Evolutionary conservation across 2,888 invertebrate genomes (phyloP), one percentile per base, ranked within the genome.

Genomic region (Tetanocera ferruginea): DNA sequence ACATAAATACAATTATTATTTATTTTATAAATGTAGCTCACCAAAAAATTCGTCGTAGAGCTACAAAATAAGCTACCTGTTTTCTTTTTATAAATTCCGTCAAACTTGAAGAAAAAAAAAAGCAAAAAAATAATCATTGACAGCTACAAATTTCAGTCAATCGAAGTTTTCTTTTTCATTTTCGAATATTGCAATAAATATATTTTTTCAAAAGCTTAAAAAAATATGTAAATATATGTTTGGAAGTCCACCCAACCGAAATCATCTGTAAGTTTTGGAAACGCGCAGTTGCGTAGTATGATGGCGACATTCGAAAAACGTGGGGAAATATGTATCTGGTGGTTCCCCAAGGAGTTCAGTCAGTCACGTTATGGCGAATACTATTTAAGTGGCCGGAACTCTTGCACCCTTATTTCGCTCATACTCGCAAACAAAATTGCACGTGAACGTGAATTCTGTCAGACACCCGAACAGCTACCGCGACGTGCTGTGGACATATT

Each of bases 401-500:
- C 93, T 8, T 93, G 93, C 81, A 93, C 93, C 1, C 86, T 93
- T 74, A 93, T 93, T 82, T 92, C 92, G 55, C 86, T 93, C 28
- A 88, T 93, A 71, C 88, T 92, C 78, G 93, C 93, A 37, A 87
- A 90, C 71, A 90, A 90, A 82, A 90, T 91, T 64, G 81, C 86
- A 70, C 85, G 85, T 70, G 81, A 85, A 76, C 25, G 34, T 14
- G 69, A 72, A n/a, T 31, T 43, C 5, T 62, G 55, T 5, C 49
- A 31, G 8, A 83, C 81, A 3, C 31, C 52, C 11, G 80, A 78
- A 17, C 82, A 84, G 60, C 74, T 88, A 76, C 86, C 88, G n/a
- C 75, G 76, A n/a, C 85, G 87, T 37, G 85, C 92, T 55, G 89
- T 91, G 80, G 87, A 90, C 70, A 86, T 91, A 17, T 90, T 93